phyloP scores from a whole-genome alignment of 2,113 vertebrate species.

The Misgurnus mizolepis region DNA sequence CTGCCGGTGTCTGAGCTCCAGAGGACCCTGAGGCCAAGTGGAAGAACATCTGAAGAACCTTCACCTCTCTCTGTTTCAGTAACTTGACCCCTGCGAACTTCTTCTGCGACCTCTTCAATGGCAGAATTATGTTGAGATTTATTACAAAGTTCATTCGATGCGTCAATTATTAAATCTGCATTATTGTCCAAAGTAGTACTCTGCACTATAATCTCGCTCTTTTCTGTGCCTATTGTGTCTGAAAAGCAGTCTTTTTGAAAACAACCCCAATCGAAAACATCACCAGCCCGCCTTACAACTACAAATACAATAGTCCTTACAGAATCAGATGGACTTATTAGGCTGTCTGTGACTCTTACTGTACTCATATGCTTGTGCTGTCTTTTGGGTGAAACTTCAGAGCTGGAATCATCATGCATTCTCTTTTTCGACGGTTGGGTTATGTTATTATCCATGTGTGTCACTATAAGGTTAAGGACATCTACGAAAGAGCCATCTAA shows the following conservation, averaged over 20 bases:
- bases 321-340: constrained; percentile 53
- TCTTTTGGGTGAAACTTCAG: constrained; percentile 47
- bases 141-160: neutral
- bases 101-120: neutral
- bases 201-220: neutral
- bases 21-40: constrained; percentile 66
- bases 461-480: constrained; percentile 73
- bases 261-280: constrained; percentile 47
- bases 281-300: constrained; percentile 64
- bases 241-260: neutral
- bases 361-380: constrained; percentile 27
- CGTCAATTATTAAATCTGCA: neutral
- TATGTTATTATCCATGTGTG: constrained; percentile 41
- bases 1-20: constrained; percentile 89
- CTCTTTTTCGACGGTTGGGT: constrained; percentile 42
- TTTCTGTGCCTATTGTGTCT: neutral
- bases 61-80: neutral
- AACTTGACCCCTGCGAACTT: neutral
- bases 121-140: neutral
- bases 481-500: constrained; percentile 80
- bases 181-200: neutral
- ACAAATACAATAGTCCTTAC: constrained; percentile 42
- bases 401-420: neutral
- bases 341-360: constrained; percentile 30
- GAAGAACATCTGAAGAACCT: neutral